Conservation (phyloP, 2,888 invertebrate species). For the Tribolium freemani region DNA sequence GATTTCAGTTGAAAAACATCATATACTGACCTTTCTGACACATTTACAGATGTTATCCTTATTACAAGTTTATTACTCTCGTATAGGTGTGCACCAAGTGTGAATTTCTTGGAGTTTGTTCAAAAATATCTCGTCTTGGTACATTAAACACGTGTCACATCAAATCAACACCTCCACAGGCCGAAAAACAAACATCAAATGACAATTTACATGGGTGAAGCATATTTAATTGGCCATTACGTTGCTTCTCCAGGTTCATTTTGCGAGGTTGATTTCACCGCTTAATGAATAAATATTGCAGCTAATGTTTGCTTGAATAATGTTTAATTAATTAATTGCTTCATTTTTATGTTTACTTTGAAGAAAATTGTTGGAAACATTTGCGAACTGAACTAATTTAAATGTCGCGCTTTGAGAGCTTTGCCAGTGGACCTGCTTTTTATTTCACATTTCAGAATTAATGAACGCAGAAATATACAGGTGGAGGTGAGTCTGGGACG, state of each 20-base stretch:
- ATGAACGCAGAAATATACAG: constrained; percentile 5
- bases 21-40: background rate
- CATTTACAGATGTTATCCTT: background rate
- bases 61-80: background rate
- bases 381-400: background rate
- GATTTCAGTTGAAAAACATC: background rate
- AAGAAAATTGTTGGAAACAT: background rate
- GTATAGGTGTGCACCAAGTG: background rate
- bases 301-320: background rate
- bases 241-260: constrained; percentile 9
- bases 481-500: background rate
- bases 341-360: background rate
- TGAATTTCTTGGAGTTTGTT: constrained; percentile 16
- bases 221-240: constrained; percentile 6
- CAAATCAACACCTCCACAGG: constrained; percentile 2
- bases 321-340: background rate
- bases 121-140: background rate
- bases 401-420: background rate
- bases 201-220: constrained; percentile 6
- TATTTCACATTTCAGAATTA: background rate
- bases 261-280: constrained; percentile 18
- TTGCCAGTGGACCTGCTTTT: background rate
- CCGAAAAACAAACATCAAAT: constrained; percentile 8
- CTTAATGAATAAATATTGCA: constrained; percentile 8
- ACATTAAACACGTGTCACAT: constrained; percentile 15